Base-by-base conservation (phyloP, 2,797 vertebrate genomes). In the Tachyglossus aculeatus region DNA sequence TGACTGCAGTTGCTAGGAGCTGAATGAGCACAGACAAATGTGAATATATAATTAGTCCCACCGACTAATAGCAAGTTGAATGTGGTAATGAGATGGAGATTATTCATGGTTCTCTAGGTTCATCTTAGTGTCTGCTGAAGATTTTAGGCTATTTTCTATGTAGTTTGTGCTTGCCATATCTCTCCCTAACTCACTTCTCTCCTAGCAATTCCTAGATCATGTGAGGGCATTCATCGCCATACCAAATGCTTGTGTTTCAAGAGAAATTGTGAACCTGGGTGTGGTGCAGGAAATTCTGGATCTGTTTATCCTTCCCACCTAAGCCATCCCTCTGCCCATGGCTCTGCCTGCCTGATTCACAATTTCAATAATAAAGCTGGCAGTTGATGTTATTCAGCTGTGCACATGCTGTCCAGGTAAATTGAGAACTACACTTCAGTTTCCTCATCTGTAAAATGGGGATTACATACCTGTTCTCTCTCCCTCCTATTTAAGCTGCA, bases 1-100 rank as follows among this genome's bases (percentile, higher is more conserved):
- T 80, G 90, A 81, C 88, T 89, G 82, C 77, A 77, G 78, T 88
- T 90, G 84, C 90, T 87, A 84, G 77, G 88, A 81, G 58, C 88
- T 5, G 27, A 85, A 80, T 9, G 74, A 81, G 78, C 16, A 31
- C 74, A 90, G 88, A 77, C 77, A 86, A 89, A 85, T 86, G 78
- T 38, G 74, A 88, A 78, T 81, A 81, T 80, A 76, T 85, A 88
- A 90, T 85, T 83, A 89, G 85, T 84, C 81, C 84, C 61, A 64
- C 81, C 86, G 89, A 77, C 45, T 78, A 90, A 86, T 70, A 82
- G 77, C 82, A 81, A 88, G 79, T 48, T 33, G 83, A 88, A 89
- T 75, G 70, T 81, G 84, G 90, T 87, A 84, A 64, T 84, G 80
- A 80, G 79, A 39, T 64, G 67, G 71, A 67, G 65, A 38, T 63